Conservation (phyloP, 2,113 vertebrate species). For the Platysteira castanea region DNA sequence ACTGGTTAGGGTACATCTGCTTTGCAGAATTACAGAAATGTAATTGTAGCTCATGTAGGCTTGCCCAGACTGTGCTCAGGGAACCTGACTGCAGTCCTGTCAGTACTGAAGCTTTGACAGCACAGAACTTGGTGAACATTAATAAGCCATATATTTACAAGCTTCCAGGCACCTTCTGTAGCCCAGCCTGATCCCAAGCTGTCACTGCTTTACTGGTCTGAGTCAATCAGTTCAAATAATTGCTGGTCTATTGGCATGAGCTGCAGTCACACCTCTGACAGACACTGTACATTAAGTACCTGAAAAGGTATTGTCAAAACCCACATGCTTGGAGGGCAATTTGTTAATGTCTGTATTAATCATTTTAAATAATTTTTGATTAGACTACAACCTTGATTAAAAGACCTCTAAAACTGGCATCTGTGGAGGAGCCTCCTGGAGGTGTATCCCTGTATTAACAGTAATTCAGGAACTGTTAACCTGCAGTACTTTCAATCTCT, state of each 20-base stretch:
- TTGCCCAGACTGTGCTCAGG: background rate
- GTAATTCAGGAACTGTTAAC: background rate
- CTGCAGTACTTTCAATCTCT: constrained; percentile 13
- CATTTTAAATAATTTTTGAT: background rate
- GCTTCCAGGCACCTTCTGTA: background rate
- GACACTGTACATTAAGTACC: background rate
- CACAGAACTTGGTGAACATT: background rate
- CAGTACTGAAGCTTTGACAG: background rate
- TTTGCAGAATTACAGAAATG: background rate
- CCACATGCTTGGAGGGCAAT: background rate
- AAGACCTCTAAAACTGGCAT: background rate
- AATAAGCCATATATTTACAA: background rate
- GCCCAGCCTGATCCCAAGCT: background rate
- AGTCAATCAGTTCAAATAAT: background rate
- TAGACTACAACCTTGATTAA: background rate
- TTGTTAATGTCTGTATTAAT: background rate
- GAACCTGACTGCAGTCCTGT: background rate
- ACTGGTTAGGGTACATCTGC: constrained; percentile 31
- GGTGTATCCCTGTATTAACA: background rate
- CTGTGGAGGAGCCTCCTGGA: background rate
- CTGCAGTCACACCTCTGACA: constrained; percentile 4
- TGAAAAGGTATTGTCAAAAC: background rate
- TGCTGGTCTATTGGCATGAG: background rate
- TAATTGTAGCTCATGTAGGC: background rate
- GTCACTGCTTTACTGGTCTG: background rate